A percentile compares a stretch with the other conserved stretches of the same genome.
phyloP scores from a whole-genome alignment of 37 sponge, comb jelly and placozoan genomes.

The Amphimedon queenslandica region DNA sequence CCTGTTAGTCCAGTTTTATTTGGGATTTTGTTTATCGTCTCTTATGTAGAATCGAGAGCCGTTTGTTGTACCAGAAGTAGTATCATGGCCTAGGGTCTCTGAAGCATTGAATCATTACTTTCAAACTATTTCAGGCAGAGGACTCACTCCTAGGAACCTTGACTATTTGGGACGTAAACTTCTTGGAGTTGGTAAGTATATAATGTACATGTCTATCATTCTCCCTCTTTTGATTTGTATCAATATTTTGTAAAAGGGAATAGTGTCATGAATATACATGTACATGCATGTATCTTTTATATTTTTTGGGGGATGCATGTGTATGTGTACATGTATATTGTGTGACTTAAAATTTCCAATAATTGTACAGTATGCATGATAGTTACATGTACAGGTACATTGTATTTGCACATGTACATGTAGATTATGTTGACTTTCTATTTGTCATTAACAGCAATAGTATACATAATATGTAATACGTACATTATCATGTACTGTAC shows the following conservation, averaged over 20 bases:
- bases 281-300: too few relatives aligned
- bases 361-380: neutral
- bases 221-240: too few relatives aligned
- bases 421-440: too few relatives aligned
- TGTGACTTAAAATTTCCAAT: neutral
- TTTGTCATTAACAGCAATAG: neutral
- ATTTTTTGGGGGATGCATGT: too few relatives aligned
- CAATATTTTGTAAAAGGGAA: too few relatives aligned
- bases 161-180: constrained; percentile 75
- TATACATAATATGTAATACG: neutral
- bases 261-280: too few relatives aligned
- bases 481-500: too few relatives aligned
- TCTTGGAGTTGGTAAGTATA: constrained; percentile 41
- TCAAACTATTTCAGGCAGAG: constrained; percentile 63
- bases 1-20: constrained; percentile 37
- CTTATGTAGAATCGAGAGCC: constrained; percentile 45
- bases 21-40: neutral
- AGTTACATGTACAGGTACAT: too few relatives aligned
- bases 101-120: constrained; percentile 79
- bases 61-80: constrained; percentile 59
- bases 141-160: constrained; percentile 70
- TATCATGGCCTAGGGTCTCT: constrained; percentile 61
- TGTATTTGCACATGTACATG: too few relatives aligned
- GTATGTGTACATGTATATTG: neutral
- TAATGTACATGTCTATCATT: too few relatives aligned